A percentile compares a stretch with the other conserved stretches of the same genome.
Conservation (phyloP, 2,113 vertebrate genomes). For the Prionailurus viverrinus region DNA sequence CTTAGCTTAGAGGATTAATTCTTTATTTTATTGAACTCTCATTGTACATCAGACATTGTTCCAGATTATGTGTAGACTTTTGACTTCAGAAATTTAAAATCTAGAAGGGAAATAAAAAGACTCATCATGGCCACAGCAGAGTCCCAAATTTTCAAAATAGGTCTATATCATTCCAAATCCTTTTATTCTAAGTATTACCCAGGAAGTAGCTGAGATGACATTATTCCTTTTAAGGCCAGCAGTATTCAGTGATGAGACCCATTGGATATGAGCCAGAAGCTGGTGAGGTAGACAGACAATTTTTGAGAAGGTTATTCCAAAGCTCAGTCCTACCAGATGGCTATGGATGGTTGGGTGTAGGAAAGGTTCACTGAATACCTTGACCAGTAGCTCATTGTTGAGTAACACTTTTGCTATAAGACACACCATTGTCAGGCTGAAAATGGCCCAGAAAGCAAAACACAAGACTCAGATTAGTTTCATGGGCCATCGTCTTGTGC, state of each 20-base stretch:
- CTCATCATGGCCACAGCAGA: not conserved
- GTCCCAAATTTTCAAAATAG: not conserved
- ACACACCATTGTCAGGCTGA: not conserved
- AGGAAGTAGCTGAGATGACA: not conserved
- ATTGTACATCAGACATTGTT: not conserved
- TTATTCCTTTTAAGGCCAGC: not conserved
- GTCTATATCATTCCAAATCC: not conserved
- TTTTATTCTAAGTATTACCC: not conserved
- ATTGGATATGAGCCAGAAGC: not conserved
- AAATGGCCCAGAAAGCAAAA: not conserved
- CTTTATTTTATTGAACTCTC: conserved; percentile 45
- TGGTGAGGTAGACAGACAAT: not conserved
- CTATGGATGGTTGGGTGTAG: not conserved
- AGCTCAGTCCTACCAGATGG: not conserved
- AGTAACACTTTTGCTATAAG: not conserved
- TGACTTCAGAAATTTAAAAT: not conserved
- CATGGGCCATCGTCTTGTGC: not conserved
- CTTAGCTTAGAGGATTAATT: conserved; percentile 49
- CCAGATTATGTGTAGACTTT: not conserved
- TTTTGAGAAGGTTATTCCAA: not conserved
- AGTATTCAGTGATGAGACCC: not conserved
- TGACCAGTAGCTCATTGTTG: not conserved
- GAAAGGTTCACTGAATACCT: not conserved
- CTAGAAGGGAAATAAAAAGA: not conserved
- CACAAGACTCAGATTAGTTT: not conserved